Base-by-base conservation (phyloP, 2,888 invertebrate genomes). In the Chalcosyrphus nemorum region DNA sequence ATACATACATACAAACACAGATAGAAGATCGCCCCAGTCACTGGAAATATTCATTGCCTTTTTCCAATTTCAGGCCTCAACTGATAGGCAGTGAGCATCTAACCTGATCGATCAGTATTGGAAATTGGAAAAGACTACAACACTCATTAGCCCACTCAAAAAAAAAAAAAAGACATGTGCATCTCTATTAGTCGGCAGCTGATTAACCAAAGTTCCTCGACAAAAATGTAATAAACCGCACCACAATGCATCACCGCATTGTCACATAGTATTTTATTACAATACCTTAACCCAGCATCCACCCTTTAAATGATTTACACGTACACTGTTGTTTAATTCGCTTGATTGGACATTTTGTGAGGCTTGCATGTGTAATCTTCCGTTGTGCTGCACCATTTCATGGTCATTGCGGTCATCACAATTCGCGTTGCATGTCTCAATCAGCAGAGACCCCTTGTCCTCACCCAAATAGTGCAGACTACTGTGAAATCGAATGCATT, bases 381-480 rank as follows among this genome's bases (percentile, higher is more conserved):
- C 41, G 27, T 63, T 47, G 32, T 17, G 65, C 5, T 21, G 21
- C 43, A 63, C 29, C 27, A 61, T 29, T 43, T 47, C 47, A 65
- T 47, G 47, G 63, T 50, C 50, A 65, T 50, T 15, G 50, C 50
- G 35, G 63, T 47, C 47, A 35, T 63, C 15, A 45, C 19, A 32
- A 32, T 65, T 81, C 63, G 68, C 50, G 81, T 38, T 50, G 56
- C 75, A 70, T 50, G 70, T 81, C 75, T 81, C 63, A 70, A 81
- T 81, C 81, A 70, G 38, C 54, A 54, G 41, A 47, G 17, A 19
- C 47, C 5, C 32, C n/a, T 27, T 9, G 32, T 1, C 27, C 65
- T 0, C 13, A 59, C 1, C n/a, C 45, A 35, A 17, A 27, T n/a
- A 57, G 43, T 52, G 52, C 72, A 72, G 41, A 41, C 50, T 15